Evolutionary conservation across 37 sponge, comb jelly and placozoan species (phyloP).

Genomic region (Spongilla lacustris): DNA sequence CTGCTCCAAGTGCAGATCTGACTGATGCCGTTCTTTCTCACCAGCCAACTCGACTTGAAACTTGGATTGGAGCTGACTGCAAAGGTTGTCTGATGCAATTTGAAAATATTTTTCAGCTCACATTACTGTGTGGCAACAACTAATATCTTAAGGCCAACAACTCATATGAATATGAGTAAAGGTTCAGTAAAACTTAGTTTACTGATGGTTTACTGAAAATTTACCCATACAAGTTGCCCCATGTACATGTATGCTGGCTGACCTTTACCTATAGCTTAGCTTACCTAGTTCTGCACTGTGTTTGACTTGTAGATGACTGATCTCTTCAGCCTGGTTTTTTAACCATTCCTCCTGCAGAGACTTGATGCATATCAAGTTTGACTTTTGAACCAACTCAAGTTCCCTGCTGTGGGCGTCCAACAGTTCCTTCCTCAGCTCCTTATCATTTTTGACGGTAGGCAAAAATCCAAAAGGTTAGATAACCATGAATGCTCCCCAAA

Average conservation of each 20-base stretch:
- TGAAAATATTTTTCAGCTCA: too few relatives aligned
- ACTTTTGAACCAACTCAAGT: slow-evolving; percentile 38
- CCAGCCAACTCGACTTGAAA: not conserved
- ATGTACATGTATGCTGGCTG: too few relatives aligned
- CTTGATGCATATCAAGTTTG: slow-evolving; percentile 63
- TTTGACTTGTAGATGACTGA: not conserved
- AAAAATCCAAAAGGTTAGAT: too few relatives aligned
- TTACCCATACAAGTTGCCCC: too few relatives aligned
- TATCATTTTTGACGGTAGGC: not conserved
- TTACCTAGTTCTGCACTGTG: slow-evolving; percentile 33
- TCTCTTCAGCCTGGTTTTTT: slow-evolving; percentile 14
- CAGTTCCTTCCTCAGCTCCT: slow-evolving; percentile 4
- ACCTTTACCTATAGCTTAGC: too few relatives aligned
- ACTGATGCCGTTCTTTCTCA: slow-evolving; percentile 15
- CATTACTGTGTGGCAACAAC: too few relatives aligned
- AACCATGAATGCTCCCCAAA: too few relatives aligned
- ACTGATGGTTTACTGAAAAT: too few relatives aligned
- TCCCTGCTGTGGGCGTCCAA: slow-evolving; percentile 26
- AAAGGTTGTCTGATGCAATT: not conserved
- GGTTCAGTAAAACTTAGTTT: too few relatives aligned
- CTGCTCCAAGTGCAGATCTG: not conserved
- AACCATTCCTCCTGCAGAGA: slow-evolving; percentile 61
- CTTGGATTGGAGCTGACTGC: not conserved
- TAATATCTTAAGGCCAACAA: too few relatives aligned
- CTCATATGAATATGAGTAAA: too few relatives aligned